phyloP scores from a whole-genome alignment of 1,140 invertebrate genomes.

The Drosophila arawakana region DNA sequence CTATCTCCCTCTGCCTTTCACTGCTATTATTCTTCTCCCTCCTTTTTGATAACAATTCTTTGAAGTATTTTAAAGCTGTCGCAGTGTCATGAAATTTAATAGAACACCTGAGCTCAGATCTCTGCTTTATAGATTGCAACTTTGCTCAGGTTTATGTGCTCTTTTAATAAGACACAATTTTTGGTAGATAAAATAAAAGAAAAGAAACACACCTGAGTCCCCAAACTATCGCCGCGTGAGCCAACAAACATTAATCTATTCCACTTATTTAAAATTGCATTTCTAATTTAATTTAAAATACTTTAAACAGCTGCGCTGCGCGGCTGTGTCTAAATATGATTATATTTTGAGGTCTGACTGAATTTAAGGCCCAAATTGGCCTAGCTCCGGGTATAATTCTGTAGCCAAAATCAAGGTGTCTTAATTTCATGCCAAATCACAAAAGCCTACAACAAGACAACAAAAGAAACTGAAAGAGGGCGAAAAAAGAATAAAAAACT shows the following conservation, averaged over 20 bases:
- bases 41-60: slow-evolving; percentile 18
- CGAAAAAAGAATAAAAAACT: slow-evolving; percentile 26
- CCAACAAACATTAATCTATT: neutral
- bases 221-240: neutral
- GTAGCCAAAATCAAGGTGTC: slow-evolving; percentile 40
- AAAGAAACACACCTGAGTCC: neutral
- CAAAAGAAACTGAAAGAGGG: slow-evolving; percentile 24
- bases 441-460: slow-evolving; percentile 47
- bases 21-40: neutral
- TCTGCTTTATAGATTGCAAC: slow-evolving; percentile 20
- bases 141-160: slow-evolving; percentile 7
- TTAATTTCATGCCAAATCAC: slow-evolving; percentile 47
- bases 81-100: slow-evolving; percentile 71
- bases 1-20: neutral
- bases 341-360: neutral
- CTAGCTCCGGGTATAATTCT: neutral
- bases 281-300: neutral
- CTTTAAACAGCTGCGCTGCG: neutral
- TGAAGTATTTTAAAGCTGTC: slow-evolving; percentile 47
- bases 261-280: neutral
- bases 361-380: slow-evolving; percentile 8
- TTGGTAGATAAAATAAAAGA: neutral
- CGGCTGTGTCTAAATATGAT: neutral
- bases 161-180: slow-evolving; percentile 1
- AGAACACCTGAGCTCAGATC: slow-evolving; percentile 47